Evolutionary conservation across 2,888 invertebrate species (phyloP), one percentile per base, ranked within the genome.

Genomic region (Mesochorus sp.): DNA sequence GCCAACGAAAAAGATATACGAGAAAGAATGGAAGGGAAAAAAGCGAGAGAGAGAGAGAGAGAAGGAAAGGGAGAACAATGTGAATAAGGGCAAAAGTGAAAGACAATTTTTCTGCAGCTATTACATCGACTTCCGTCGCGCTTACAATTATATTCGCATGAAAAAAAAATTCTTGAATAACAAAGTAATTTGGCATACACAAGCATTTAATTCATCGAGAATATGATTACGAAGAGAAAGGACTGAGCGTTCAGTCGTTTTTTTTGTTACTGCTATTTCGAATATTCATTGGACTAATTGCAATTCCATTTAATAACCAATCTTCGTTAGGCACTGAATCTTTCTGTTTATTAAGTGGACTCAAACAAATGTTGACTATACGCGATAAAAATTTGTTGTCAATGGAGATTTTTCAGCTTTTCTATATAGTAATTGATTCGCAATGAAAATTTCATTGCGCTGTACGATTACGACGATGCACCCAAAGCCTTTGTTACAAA

Each of bases 1-100:
- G 76, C 61, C 67, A 73, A 73, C 78, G 74, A 75, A 73, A 62
- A 31, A 51, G 66, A 49, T 44, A 66, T 57, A 55, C 37, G 61
- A 66, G 76, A 76, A 67, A 61, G 66, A 74, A n/a, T n/a, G n/a
- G n/a, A n/a, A n/a, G n/a, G n/a, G n/a, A n/a, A n/a, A n/a, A n/a
- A n/a, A 42, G 44, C 49, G 47, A 57, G 49, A 59, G 57, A 55
- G 51, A 66, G 72, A 71, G 73, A 70, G 74, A 80, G 44, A 28
- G 67, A 53, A 70, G 44, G 49, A 68, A 75, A 21, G 6, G 8
- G 24, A 64, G 14, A 47, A 4, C 10, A 31, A 59, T 19, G 70
- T 39, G 42, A 42, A 26, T 49, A 19, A 53, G 28, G 34, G 14
- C 8, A 42, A 37, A 12, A 17, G 55, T 24, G 19, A 53, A 28